Conservation (phyloP, 2,797 vertebrate genomes). For the Leptatherina wallacei region DNA sequence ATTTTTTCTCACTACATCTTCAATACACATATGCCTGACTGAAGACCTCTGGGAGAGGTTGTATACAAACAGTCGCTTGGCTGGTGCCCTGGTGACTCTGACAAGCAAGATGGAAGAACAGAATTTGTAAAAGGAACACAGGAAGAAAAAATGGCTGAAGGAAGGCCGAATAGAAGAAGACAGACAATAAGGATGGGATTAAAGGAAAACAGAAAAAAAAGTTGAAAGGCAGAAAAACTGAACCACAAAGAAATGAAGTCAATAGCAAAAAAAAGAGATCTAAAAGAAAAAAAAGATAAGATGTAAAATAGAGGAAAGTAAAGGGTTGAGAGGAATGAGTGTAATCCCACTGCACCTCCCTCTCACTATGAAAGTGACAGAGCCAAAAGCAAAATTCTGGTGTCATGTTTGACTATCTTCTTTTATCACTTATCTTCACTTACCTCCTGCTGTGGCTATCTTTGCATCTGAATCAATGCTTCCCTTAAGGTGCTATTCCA, state of each 20-base stretch:
- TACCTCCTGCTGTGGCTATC: constrained; percentile 39
- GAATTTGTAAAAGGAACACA: constrained; percentile 8
- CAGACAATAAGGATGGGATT: background rate
- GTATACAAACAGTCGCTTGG: constrained; percentile 51
- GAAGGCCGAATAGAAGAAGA: background rate
- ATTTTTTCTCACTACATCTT: constrained; percentile 28
- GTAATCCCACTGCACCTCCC: constrained; percentile 20
- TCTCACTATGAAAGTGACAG: constrained; percentile 28
- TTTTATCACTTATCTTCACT: constrained; percentile 48
- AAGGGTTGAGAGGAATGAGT: constrained; percentile 14
- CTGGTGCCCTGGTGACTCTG: constrained; percentile 26
- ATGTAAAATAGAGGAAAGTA: constrained; percentile 9
- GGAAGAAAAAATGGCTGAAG: background rate
- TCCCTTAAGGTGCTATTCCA: constrained; percentile 42
- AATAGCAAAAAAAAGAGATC: background rate
- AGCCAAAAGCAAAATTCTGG: constrained; percentile 53
- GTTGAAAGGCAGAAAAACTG: background rate
- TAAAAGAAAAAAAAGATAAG: background rate
- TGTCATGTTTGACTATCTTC: constrained; percentile 50
- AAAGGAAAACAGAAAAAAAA: constrained; percentile 7
- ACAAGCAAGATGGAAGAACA: constrained; percentile 19
- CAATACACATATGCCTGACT: constrained; percentile 14
- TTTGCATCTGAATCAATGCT: constrained; percentile 51
- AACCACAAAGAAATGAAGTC: background rate
- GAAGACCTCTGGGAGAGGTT: constrained; percentile 35